phyloP scores from a whole-genome alignment of 2,113 vertebrate species.

The Capra hircus region DNA sequence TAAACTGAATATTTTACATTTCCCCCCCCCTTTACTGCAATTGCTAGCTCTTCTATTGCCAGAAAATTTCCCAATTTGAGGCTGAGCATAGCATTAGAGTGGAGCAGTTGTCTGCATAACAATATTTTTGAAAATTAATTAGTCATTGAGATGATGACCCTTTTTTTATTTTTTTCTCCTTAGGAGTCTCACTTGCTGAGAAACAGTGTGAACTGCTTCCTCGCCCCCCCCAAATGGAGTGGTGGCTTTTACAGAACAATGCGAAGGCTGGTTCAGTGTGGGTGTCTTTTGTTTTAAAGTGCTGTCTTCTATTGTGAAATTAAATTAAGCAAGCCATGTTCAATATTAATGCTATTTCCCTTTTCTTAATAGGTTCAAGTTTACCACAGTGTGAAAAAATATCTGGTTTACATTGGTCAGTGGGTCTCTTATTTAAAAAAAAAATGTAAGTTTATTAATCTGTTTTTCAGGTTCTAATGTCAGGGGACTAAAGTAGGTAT shows the following conservation, averaged over 20 bases:
- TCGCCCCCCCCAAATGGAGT: background rate
- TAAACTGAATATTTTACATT: background rate
- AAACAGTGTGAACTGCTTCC: background rate
- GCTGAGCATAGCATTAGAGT: background rate
- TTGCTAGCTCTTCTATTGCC: conserved; percentile 22
- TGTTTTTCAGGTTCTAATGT: background rate
- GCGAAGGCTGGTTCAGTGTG: background rate
- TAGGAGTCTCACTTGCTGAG: conserved; percentile 27
- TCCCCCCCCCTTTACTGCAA: background rate
- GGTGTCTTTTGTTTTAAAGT: conserved; percentile 61
- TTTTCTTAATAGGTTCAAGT: background rate
- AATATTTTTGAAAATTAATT: conserved; percentile 66
- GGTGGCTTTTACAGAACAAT: conserved; percentile 45
- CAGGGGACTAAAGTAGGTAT: background rate
- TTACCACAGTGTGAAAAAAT: background rate
- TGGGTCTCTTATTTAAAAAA: background rate
- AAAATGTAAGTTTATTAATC: background rate
- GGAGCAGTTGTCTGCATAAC: conserved; percentile 39
- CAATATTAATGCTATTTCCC: background rate
- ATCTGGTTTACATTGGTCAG: background rate
- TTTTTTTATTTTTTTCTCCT: background rate
- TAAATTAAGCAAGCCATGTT: conserved; percentile 46
- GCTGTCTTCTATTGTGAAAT: conserved; percentile 49
- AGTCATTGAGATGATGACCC: conserved; percentile 36
- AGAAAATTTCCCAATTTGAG: conserved; percentile 4